Percentiles rank a stretch among this genome's conserved stretches.
Evolutionary conservation across 2,888 invertebrate species (phyloP).

Genomic region (Orgyia antiqua): DNA sequence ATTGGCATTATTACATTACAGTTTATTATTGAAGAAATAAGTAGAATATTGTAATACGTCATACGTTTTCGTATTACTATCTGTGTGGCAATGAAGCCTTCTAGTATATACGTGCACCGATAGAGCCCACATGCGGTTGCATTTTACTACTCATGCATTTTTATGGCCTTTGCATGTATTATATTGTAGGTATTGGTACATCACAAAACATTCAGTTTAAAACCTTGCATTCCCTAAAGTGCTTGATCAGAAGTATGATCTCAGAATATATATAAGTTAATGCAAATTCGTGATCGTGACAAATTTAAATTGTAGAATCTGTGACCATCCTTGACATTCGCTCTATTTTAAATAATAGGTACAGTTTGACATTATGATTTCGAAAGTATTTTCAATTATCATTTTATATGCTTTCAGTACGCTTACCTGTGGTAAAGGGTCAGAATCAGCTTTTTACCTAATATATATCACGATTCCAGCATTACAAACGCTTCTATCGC

Average conservation of each 20-base stretch:
- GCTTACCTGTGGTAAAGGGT: constrained; percentile 43
- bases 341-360: constrained; percentile 53
- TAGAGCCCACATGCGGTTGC: constrained; percentile 54
- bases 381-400: constrained; percentile 35
- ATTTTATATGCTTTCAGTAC: constrained; percentile 11
- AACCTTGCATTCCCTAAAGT: constrained; percentile 44
- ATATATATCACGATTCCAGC: constrained; percentile 58
- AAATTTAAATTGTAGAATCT: constrained; percentile 57
- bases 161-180: constrained; percentile 31
- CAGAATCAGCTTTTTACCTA: constrained; percentile 50
- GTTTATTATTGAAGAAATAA: too few species aligned
- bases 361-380: constrained; percentile 41
- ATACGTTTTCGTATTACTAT: constrained; percentile 32
- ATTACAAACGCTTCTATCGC: constrained; percentile 59
- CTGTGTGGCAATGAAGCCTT: constrained; percentile 19
- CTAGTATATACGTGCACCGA: constrained; percentile 41
- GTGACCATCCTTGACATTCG: constrained; percentile 63
- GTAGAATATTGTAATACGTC: too few species aligned
- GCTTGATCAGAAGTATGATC: constrained; percentile 39
- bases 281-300: constrained; percentile 61
- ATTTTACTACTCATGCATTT: constrained; percentile 32
- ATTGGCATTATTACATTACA: too few species aligned
- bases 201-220: constrained; percentile 18
- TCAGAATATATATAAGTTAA: constrained; percentile 38
- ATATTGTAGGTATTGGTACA: constrained; percentile 29